Evolutionary conservation across 2,888 invertebrate genomes (phyloP).

Genomic region (Orthonevra nobilis): DNA sequence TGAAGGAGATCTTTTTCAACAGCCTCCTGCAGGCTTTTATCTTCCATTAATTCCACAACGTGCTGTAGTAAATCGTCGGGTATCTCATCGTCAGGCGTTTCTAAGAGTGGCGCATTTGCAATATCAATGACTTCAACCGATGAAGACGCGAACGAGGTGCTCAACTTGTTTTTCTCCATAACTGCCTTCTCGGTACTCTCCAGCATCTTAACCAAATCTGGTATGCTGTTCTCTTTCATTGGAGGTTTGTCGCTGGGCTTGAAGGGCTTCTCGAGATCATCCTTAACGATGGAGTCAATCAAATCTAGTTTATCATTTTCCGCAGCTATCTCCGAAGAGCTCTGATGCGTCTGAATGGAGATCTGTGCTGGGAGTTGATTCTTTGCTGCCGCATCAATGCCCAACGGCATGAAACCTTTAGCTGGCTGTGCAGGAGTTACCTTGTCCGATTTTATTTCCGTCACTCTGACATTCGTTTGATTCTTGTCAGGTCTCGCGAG

Average conservation of each 20-base stretch:
- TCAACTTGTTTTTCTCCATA: constrained; percentile 68
- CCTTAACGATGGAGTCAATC: constrained; percentile 79
- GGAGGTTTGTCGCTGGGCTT: constrained; percentile 67
- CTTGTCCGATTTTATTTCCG: constrained; percentile 54
- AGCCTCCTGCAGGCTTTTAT: constrained; percentile 86
- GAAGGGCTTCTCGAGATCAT: constrained; percentile 75
- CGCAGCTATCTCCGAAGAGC: constrained; percentile 77
- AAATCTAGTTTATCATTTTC: constrained; percentile 80
- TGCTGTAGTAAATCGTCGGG: constrained; percentile 87
- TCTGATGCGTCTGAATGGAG: constrained; percentile 79
- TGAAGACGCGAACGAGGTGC: constrained; percentile 50
- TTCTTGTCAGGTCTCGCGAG: constrained; percentile 67
- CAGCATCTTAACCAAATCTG: constrained; percentile 82
- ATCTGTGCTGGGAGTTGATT: constrained; percentile 79
- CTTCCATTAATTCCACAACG: constrained; percentile 86
- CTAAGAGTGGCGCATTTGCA: constrained; percentile 74
- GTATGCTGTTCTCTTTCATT: constrained; percentile 77
- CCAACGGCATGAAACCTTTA: constrained; percentile 79
- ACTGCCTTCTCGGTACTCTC: constrained; percentile 77
- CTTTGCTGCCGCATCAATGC: constrained; percentile 75
- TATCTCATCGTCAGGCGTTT: constrained; percentile 84
- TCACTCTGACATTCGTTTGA: constrained; percentile 77
- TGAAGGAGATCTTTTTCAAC: constrained; percentile 82
- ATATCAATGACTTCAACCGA: constrained; percentile 76
- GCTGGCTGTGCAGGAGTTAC: constrained; percentile 1